Conservation (phyloP, 2,797 vertebrate species). For the Bucorvus abyssinicus region DNA sequence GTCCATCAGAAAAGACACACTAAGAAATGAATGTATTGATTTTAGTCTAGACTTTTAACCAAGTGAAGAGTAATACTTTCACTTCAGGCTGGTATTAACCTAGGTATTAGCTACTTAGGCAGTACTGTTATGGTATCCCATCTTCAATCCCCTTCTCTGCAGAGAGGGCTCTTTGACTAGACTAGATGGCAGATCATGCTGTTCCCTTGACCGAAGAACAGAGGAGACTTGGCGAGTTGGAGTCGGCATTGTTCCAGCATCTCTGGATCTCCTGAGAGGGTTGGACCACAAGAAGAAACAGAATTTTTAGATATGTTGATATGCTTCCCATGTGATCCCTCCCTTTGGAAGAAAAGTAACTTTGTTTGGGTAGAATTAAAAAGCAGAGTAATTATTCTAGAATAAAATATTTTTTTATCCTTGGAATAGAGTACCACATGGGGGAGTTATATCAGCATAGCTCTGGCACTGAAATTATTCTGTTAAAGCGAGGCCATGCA, state of each 20-base stretch:
- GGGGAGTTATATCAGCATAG: constrained; percentile 49
- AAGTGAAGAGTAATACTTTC: neutral
- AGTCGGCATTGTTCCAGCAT: rapidly evolving
- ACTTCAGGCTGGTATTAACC: neutral
- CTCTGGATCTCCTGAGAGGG: neutral
- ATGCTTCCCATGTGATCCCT: neutral
- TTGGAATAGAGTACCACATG: constrained; percentile 39
- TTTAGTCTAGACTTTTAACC: neutral
- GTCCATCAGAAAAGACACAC: neutral
- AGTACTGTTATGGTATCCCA: neutral
- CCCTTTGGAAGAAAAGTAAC: neutral
- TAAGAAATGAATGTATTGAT: neutral
- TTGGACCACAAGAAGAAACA: rapidly evolving
- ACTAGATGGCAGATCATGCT: neutral
- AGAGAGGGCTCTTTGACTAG: neutral
- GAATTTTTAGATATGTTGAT: neutral
- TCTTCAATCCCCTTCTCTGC: neutral
- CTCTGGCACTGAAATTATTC: constrained; percentile 25
- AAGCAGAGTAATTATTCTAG: constrained; percentile 6
- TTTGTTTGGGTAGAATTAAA: neutral
- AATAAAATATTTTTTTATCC: neutral
- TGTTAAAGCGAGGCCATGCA: neutral
- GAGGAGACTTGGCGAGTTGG: neutral
- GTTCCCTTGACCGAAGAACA: neutral
- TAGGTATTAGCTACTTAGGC: neutral